These are phyloP conservation scores for Hypselothyrea guttata DNA, from an alignment of 2,888 invertebrate genomes.

Conservation along the genomic window DNA sequence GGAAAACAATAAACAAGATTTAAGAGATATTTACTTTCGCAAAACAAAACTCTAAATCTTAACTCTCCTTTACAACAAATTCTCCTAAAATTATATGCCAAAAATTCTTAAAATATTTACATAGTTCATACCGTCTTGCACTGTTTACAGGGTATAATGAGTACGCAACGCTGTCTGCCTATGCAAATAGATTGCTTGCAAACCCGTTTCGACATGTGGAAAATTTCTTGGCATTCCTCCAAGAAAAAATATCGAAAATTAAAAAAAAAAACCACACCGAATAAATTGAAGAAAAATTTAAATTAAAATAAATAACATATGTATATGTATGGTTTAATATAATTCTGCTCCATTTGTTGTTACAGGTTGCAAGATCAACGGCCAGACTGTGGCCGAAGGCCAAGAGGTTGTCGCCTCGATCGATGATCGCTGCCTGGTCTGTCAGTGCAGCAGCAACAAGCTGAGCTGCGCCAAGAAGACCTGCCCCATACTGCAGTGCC, in stretches of 20 bases:
- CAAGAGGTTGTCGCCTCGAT: slow-evolving; percentile 89
- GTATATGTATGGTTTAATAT: slow-evolving; percentile 1
- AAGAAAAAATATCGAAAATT: slow-evolving; percentile 35
- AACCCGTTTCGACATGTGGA: slow-evolving; percentile 71
- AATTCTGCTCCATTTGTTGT: slow-evolving; percentile 18
- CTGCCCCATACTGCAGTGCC: slow-evolving; percentile 94
- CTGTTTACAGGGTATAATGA: slow-evolving; percentile 39
- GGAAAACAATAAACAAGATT: too few relatives aligned
- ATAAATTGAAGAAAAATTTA: slow-evolving; percentile 54
- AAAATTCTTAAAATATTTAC: too few relatives aligned
- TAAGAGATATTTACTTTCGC: too few relatives aligned
- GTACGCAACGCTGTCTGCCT: slow-evolving; percentile 52
- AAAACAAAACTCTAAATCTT: too few relatives aligned
- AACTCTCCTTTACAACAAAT: too few relatives aligned
- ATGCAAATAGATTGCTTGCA: slow-evolving; percentile 69
- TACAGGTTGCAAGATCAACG: slow-evolving; percentile 91
- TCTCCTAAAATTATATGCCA: too few relatives aligned
- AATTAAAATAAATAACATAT: slow-evolving; percentile 20
- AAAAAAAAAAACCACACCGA: slow-evolving; percentile 35
- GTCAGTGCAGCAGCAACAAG: slow-evolving; percentile 88
- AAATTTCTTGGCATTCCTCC: slow-evolving; percentile 67
- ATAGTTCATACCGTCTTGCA: too few relatives aligned
- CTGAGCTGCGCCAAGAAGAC: slow-evolving; percentile 92
- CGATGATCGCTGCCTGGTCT: slow-evolving; percentile 93
- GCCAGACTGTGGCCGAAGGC: slow-evolving; percentile 90